Percentiles rank a stretch among this genome's conserved stretches.
phyloP scores from a whole-genome alignment of 64 coral and sea anemone genomes.

The Platygyra sinensis region DNA sequence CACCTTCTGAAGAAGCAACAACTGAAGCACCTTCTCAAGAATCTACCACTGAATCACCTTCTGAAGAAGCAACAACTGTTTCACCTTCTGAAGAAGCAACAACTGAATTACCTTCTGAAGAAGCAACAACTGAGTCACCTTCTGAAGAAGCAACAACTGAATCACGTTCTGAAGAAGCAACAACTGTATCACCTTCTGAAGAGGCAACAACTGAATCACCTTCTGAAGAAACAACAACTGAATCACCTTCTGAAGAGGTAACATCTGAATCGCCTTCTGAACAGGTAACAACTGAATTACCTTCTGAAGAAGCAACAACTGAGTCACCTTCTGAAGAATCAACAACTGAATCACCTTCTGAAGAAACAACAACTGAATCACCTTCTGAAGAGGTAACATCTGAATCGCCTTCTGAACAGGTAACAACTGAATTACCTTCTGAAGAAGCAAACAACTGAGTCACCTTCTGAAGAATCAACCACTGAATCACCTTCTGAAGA shows the following conservation, averaged over 20 bases:
- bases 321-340: slow-evolving; percentile 6
- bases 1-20: neutral
- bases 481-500: too few relatives aligned
- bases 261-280: neutral
- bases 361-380: neutral
- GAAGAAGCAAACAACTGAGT: neutral
- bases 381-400: neutral
- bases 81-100: neutral
- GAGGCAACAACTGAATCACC: neutral
- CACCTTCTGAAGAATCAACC: neutral
- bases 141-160: neutral
- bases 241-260: neutral
- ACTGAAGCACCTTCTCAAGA: neutral
- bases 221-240: neutral
- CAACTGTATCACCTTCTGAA: neutral
- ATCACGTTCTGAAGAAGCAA: neutral
- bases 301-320: neutral
- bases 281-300: neutral
- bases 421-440: neutral
- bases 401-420: neutral
- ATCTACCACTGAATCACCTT: slow-evolving; percentile 2
- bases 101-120: neutral
- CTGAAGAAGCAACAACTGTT: neutral
- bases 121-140: neutral
- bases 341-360: neutral